phyloP scores from a whole-genome alignment of 2,113 vertebrate genomes.

The Ptilonorhynchus violaceus region DNA sequence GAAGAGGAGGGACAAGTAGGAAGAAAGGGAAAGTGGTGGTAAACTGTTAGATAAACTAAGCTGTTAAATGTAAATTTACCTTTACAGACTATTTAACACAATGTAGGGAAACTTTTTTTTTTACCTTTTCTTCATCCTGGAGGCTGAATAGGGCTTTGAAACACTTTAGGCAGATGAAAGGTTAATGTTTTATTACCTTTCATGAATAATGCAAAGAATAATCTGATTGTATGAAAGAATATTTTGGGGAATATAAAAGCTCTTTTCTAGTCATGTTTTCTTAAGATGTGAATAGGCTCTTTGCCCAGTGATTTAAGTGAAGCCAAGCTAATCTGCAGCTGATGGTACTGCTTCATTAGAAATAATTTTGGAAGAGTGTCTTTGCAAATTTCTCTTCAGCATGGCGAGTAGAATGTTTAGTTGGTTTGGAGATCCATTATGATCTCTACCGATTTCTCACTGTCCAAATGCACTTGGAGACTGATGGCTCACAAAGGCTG shows the following conservation, averaged over 20 bases:
- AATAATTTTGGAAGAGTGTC: background rate
- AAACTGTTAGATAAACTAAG: background rate
- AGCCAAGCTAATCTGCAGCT: background rate
- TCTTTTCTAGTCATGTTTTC: background rate
- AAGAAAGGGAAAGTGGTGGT: background rate
- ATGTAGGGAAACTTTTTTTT: background rate
- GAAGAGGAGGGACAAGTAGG: background rate
- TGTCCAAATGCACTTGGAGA: background rate
- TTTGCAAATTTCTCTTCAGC: background rate
- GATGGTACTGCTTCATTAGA: background rate
- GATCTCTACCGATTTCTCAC: background rate
- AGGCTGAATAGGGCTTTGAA: background rate
- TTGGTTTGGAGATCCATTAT: background rate
- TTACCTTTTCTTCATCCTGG: background rate
- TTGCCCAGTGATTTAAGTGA: background rate
- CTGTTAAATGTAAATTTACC: background rate
- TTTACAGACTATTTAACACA: background rate
- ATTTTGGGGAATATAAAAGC: background rate
- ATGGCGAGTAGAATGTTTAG: background rate
- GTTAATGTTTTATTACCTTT: background rate
- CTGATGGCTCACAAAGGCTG: background rate
- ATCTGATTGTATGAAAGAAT: background rate
- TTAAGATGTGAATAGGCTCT: background rate
- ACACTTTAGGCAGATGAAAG: background rate
- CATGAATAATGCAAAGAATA: background rate